A percentile compares a stretch with the other conserved stretches of the same genome.
Conservation (phyloP, 2,888 invertebrate genomes). For the Leptinotarsa haldemani region DNA sequence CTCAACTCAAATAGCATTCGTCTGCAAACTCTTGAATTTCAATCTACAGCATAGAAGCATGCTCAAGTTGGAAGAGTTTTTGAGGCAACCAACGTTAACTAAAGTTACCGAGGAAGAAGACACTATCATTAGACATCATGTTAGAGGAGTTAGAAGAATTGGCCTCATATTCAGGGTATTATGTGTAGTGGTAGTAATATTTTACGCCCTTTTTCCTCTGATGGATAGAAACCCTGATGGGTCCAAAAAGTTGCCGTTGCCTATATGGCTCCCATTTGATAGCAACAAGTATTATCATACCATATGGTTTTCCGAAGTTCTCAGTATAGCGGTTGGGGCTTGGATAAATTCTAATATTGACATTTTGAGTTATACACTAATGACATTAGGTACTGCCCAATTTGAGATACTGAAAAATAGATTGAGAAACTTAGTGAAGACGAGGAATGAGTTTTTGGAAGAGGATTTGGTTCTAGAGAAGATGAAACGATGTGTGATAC, state of each 20-base stretch:
- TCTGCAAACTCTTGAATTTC: slow-evolving; percentile 41
- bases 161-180: slow-evolving; percentile 33
- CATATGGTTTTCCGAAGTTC: slow-evolving; percentile 37
- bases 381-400: slow-evolving; percentile 34
- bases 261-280: slow-evolving; percentile 44
- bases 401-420: slow-evolving; percentile 34
- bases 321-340: slow-evolving; percentile 40
- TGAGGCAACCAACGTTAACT: slow-evolving; percentile 38
- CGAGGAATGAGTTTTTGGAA: neutral
- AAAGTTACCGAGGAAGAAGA: slow-evolving; percentile 30
- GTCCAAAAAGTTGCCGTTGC: slow-evolving; percentile 42
- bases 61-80: slow-evolving; percentile 33
- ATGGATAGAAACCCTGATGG: slow-evolving; percentile 31
- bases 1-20: slow-evolving; percentile 43
- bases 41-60: slow-evolving; percentile 29
- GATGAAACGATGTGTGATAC: slow-evolving; percentile 40
- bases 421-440: slow-evolving; percentile 12
- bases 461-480: slow-evolving; percentile 22
- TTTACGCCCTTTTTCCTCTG: slow-evolving; percentile 43
- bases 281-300: slow-evolving; percentile 42
- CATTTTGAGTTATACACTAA: slow-evolving; percentile 39
- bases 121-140: slow-evolving; percentile 30
- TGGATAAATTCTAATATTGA: slow-evolving; percentile 45
- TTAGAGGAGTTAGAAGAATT: slow-evolving; percentile 32
- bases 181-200: slow-evolving; percentile 32